Base-by-base conservation (phyloP, 2,113 vertebrate species). In the Sapayoa aenigma region DNA sequence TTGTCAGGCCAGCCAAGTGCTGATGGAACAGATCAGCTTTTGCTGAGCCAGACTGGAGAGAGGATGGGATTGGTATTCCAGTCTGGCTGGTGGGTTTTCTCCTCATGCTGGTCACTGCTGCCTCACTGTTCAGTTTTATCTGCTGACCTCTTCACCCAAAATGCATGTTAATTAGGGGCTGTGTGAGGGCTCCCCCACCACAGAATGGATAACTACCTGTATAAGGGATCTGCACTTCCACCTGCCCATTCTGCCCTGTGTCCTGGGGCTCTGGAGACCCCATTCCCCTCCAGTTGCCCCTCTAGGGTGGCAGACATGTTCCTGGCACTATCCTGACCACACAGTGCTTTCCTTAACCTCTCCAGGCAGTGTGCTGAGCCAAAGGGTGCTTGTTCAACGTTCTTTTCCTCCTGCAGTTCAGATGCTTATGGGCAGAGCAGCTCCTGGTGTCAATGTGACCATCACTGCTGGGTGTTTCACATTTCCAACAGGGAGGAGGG, bases 381-480 rank as follows among this genome's bases (percentile, higher is more conserved):
- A 59, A 2, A 1, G 5, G 20, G 2, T 60, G 19, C 21, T 87
- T 66, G 33, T 52, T 65, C 28, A 4, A 0, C 23, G 44, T 18
- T 76, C 3, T 7, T 66, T 81, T 78, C n/a, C n/a, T 39, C 11
- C 3, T 52, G 50, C 2, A 4, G 15, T 4, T 52, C 86, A 66
- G 55, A 30, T 0, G 1, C 47, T 37, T 42, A 31, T 1, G 3
- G 41, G 35, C 49, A 78, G 27, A 88, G 42, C 79, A 67, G 31
- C 49, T 17, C 24, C 35, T 82, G 42, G 21, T 78, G 28, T 37
- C 37, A 49, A 19, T 5, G 9, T 41, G 41, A 58, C 47, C 33
- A 25, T 63, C 0, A 0, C 52, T 83, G 22, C 42, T 50, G 60
- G 28, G 9, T 20, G 2, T 62, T 49, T 0, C 1, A 42, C 44